A percentile compares a stretch with the other conserved stretches of the same genome.
These are phyloP conservation scores for Nomada flava DNA, from an alignment of 2,888 invertebrate genomes.

Conservation along the genomic window DNA sequence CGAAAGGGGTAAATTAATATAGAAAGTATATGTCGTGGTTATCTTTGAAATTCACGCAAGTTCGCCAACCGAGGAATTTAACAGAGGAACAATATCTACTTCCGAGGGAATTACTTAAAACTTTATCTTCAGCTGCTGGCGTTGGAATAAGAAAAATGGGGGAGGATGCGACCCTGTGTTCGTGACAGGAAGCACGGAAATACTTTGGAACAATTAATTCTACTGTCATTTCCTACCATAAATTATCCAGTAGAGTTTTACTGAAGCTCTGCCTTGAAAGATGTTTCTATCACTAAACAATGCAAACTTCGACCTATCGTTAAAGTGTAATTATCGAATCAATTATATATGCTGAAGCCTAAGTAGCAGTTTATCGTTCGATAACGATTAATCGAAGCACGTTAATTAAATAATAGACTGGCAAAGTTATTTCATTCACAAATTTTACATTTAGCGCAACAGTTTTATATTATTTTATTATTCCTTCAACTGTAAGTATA, in stretches of 20 bases:
- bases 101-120: constrained; percentile 17
- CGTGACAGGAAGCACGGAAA: constrained; percentile 22
- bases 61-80: background rate
- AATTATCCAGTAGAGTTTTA: constrained; percentile 13
- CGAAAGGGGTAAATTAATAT: no score
- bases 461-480: no score
- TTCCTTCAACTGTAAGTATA: no score
- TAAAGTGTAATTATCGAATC: background rate
- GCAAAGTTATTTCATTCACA: background rate
- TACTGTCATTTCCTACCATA: constrained; percentile 7
- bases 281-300: background rate
- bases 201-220: constrained; percentile 28
- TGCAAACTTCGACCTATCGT: background rate
- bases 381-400: background rate
- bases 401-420: no score
- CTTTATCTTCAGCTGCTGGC: constrained; percentile 18
- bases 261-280: background rate
- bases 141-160: constrained; percentile 14
- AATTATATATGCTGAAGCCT: no score
- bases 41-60: background rate
- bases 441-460: background rate
- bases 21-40: no score
- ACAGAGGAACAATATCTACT: background rate
- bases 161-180: constrained; percentile 15
- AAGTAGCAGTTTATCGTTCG: no score